Evolutionary conservation across 2,888 invertebrate genomes (phyloP).

Genomic region (Chalcosyrphus nemorum): DNA sequence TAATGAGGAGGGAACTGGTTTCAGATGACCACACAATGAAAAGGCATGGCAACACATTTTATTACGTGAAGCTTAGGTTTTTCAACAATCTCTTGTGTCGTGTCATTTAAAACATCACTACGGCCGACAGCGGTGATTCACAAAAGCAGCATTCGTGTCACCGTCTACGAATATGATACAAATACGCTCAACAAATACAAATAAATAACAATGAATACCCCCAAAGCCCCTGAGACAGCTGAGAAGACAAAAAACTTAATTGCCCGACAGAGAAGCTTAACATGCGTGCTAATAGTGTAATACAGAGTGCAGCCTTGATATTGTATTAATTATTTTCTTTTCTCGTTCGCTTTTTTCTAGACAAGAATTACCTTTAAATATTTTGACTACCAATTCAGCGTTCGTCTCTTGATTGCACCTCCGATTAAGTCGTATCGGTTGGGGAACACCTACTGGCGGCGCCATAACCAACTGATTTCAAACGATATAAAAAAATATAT

Average conservation of each 20-base stretch:
- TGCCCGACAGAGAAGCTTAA: not conserved
- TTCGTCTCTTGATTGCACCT: not conserved
- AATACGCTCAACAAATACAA: not conserved
- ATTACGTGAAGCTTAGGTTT: too few relatives aligned
- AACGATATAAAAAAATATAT: not conserved
- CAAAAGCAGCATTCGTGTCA: not conserved
- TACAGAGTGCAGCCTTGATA: not conserved
- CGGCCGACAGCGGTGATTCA: not conserved
- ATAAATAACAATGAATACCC: not conserved
- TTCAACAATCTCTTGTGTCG: too few relatives aligned
- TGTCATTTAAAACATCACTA: too few relatives aligned
- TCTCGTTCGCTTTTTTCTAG: too few relatives aligned
- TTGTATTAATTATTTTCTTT: too few relatives aligned
- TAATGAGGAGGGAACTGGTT: too few relatives aligned
- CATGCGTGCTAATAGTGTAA: slow-evolving; percentile 4
- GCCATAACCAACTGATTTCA: not conserved
- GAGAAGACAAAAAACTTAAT: not conserved
- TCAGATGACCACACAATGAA: too few relatives aligned
- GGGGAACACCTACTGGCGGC: not conserved
- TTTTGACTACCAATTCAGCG: not conserved
- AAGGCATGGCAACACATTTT: too few relatives aligned
- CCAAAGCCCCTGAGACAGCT: not conserved
- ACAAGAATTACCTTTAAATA: slow-evolving; percentile 8
- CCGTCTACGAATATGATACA: too few relatives aligned
- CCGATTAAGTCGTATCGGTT: not conserved